phyloP scores from a whole-genome alignment of 2,888 invertebrate genomes.

The Lepidochrysops patricia region DNA sequence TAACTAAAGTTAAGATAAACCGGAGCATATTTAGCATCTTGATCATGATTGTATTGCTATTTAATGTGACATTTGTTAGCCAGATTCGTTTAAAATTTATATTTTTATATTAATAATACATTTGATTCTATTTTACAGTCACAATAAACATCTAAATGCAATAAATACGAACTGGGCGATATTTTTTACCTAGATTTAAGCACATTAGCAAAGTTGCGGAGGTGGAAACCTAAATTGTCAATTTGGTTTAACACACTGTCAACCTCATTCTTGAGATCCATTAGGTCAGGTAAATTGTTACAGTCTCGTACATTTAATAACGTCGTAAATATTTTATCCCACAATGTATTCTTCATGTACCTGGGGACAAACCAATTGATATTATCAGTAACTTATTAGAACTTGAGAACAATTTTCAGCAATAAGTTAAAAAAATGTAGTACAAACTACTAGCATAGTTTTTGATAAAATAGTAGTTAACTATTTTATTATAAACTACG shows the following conservation, averaged over 20 bases:
- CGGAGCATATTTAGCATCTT: conserved; percentile 9
- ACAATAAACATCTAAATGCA: conserved; percentile 65
- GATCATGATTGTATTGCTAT: conserved; percentile 19
- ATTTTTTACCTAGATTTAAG: conserved; percentile 69
- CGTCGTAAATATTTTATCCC: conserved; percentile 87
- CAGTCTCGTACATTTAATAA: conserved; percentile 89
- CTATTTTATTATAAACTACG: no score
- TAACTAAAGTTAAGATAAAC: conserved; percentile 61
- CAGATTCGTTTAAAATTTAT: conserved; percentile 44
- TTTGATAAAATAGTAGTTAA: no score
- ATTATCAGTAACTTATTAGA: background rate
- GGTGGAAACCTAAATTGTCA: conserved; percentile 52
- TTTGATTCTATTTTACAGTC: conserved; percentile 57
- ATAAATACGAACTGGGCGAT: conserved; percentile 58
- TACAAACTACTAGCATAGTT: no score
- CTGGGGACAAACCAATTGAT: conserved; percentile 39
- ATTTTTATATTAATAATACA: conserved; percentile 48
- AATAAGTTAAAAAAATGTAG: no score
- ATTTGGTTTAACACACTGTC: conserved; percentile 54
- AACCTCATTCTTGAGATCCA: conserved; percentile 68
- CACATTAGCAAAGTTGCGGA: conserved; percentile 68
- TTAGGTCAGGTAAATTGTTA: conserved; percentile 81
- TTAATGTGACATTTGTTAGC: conserved; percentile 37
- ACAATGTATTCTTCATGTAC: conserved; percentile 81
- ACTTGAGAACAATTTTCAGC: no score